phyloP scores from a whole-genome alignment of 2,888 invertebrate species.

The Tubulanus polymorphus region DNA sequence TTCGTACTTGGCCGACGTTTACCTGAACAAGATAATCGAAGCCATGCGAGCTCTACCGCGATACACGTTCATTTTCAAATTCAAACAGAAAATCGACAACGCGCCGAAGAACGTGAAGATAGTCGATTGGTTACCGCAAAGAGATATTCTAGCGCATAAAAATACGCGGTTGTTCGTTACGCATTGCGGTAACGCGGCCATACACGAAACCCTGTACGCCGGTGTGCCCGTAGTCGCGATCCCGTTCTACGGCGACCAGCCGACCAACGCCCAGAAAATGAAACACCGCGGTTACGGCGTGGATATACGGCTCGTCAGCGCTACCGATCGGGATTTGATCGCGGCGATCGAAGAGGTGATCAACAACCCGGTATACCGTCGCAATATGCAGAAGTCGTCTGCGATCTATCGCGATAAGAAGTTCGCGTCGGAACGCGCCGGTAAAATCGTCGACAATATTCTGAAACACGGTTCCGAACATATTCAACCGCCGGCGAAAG shows the following conservation, averaged over 20 bases:
- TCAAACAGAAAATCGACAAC: background rate
- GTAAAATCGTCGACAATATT: background rate
- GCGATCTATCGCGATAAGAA: background rate
- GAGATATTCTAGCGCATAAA: slow-evolving; percentile 25
- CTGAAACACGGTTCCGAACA: background rate
- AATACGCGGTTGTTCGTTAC: slow-evolving; percentile 27
- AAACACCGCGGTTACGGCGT: slow-evolving; percentile 22
- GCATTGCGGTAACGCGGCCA: slow-evolving; percentile 29
- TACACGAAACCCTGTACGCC: slow-evolving; percentile 28
- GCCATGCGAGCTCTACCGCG: slow-evolving; percentile 18
- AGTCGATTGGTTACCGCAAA: slow-evolving; percentile 28
- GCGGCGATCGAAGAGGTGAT: slow-evolving; percentile 16
- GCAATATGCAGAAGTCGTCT: background rate
- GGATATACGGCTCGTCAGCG: slow-evolving; percentile 14
- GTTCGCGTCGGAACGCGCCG: background rate
- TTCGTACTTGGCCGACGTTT: slow-evolving; percentile 11
- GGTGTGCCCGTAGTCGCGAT: slow-evolving; percentile 29
- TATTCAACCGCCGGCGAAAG: background rate
- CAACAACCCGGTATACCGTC: background rate
- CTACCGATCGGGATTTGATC: slow-evolving; percentile 16
- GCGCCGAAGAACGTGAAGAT: slow-evolving; percentile 12
- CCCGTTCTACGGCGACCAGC: slow-evolving; percentile 26
- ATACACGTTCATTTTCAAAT: background rate
- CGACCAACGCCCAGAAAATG: slow-evolving; percentile 21
- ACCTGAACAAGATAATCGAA: slow-evolving; percentile 13